These are phyloP conservation scores for Gymnoscopelus braueri DNA, from an alignment of 2,797 vertebrate species.

Conservation along the genomic window DNA sequence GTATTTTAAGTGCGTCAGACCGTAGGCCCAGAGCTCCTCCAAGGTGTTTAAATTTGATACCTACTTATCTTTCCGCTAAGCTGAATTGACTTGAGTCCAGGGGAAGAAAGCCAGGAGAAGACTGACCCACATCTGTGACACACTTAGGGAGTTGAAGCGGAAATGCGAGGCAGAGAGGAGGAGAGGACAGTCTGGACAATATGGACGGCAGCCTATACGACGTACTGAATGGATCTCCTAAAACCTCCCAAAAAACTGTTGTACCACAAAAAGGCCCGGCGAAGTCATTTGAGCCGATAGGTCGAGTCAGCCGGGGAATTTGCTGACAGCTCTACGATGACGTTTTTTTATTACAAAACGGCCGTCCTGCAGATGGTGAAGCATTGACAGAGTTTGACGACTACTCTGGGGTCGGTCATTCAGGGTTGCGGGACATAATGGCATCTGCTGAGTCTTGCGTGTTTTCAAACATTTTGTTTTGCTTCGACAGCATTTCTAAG, in stretches of 20 bases:
- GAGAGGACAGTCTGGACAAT: slow-evolving; percentile 25
- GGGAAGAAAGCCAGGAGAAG: slow-evolving; percentile 50
- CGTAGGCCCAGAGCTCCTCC: slow-evolving; percentile 64
- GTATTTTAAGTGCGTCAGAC: slow-evolving; percentile 72
- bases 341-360: background rate
- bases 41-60: slow-evolving; percentile 76
- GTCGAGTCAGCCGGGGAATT: background rate
- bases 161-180: slow-evolving; percentile 53
- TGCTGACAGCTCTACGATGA: background rate
- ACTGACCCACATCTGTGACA: slow-evolving; percentile 83
- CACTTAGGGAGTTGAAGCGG: slow-evolving; percentile 66
- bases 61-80: slow-evolving; percentile 75
- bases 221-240: too few species aligned
- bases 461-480: slow-evolving; percentile 3
- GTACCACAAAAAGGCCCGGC: slow-evolving; percentile 4
- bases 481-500: background rate
- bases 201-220: slow-evolving; percentile 17
- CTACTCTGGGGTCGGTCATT: background rate
- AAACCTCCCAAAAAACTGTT: too few species aligned
- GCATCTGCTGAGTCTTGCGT: slow-evolving; percentile 1
- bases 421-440: background rate
- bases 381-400: slow-evolving; percentile 7
- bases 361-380: background rate
- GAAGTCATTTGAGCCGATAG: background rate
- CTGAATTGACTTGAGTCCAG: slow-evolving; percentile 69